A percentile compares a stretch with the other conserved stretches of the same genome.
phyloP scores from a whole-genome alignment of 2,113 vertebrate genomes.

The Corythornis cristatus region DNA sequence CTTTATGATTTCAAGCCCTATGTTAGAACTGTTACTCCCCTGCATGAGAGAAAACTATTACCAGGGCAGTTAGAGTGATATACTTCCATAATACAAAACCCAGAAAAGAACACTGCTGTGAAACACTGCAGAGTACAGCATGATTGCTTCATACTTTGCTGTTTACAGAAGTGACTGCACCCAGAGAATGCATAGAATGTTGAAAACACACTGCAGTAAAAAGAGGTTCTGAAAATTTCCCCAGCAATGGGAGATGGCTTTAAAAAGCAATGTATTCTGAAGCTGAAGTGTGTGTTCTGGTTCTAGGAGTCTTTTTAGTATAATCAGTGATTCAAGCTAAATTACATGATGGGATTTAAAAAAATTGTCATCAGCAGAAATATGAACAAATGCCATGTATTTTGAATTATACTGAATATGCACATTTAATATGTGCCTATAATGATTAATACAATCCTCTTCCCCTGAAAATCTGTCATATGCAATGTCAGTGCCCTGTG shows the following conservation, averaged over 20 bases:
- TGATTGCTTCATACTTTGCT: not conserved
- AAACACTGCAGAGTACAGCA: not conserved
- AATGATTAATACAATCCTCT: not conserved
- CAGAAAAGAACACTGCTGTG: not conserved
- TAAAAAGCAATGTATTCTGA: not conserved
- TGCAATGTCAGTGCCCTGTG: fast-evolving
- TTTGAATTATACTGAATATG: not conserved
- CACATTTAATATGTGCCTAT: not conserved
- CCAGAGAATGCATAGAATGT: fast-evolving
- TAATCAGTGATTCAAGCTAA: not conserved
- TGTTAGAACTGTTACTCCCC: not conserved
- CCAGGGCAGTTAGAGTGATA: not conserved
- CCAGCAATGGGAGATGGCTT: not conserved
- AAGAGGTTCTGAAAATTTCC: not conserved
- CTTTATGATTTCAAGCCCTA: not conserved
- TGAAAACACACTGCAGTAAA: not conserved
- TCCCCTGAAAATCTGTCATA: not conserved
- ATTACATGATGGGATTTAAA: not conserved
- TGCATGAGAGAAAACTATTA: not conserved
- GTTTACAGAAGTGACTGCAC: not conserved
- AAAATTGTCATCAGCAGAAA: not conserved
- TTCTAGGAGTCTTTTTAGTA: not conserved
- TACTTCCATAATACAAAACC: not conserved
- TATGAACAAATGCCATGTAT: not conserved
- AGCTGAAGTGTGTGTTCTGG: not conserved